Conservation (phyloP, 2,113 vertebrate genomes). For the Mastomys coucha region DNA sequence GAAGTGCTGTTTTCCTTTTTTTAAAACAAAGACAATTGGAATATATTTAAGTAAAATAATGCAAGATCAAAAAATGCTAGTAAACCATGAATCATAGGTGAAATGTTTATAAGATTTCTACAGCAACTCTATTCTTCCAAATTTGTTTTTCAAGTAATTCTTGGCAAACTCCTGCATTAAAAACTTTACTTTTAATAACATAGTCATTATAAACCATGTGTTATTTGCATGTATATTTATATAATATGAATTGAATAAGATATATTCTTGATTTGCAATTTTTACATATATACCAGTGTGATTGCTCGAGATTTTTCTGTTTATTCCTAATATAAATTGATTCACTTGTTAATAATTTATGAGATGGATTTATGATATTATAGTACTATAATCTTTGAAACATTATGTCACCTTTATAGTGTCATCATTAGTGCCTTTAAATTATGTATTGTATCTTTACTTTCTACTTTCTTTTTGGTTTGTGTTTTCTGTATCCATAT, state of each 20-base stretch:
- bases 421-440: background rate
- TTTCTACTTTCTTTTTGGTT: background rate
- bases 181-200: no score
- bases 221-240: accelerated
- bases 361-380: background rate
- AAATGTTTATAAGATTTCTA: no score
- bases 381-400: no score
- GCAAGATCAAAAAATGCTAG: no score
- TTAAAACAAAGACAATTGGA: no score
- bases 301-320: background rate
- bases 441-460: background rate
- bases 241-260: background rate
- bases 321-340: background rate
- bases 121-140: no score
- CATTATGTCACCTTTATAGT: background rate
- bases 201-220: no score
- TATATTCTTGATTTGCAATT: background rate
- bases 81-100: no score
- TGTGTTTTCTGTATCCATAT: background rate
- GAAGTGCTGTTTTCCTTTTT: background rate
- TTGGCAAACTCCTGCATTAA: no score
- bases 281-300: background rate
- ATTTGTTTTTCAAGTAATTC: no score
- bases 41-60: no score
- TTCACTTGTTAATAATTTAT: background rate